Evolutionary conservation across 2,797 vertebrate genomes (phyloP), one percentile per base, ranked within the genome.

Genomic region (Sebastes trivittatus): DNA sequence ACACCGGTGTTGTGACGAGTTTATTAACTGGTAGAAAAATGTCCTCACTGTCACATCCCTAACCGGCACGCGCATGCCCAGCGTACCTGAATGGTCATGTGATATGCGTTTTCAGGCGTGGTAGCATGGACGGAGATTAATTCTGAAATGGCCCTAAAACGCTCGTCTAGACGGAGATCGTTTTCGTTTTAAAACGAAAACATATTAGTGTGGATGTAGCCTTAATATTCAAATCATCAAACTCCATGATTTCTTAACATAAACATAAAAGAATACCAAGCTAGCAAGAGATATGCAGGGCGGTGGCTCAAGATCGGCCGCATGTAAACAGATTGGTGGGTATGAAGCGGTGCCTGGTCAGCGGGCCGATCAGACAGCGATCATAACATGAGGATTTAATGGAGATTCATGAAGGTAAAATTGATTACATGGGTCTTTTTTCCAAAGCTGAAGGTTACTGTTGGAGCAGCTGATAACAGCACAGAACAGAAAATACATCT

Each of bases 271-370:
- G 18, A n/a, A 52, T 5, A 52, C 49, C 49, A 52, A n/a, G 2
- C 9, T 20, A 52, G 49, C 49, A n/a, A 52, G 20, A 52, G 4
- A 20, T 52, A 20, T 52, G 49, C 49, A 52, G 49, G 49, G 18
- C 20, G 3, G 20, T 20, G 20, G 49, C 18, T 52, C 0, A 52
- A 10, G 18, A 52, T 52, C 0, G 20, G 49, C 49, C 2, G 0
- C 49, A 52, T n/a, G 49, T n/a, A n/a, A 52, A 52, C 49, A 52
- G 49, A n/a, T 20, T 52, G 20, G 49, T 52, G 49, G 49, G 7
- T 52, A 20, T 52, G 20, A n/a, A 52, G 20, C 20, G 4, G 49
- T n/a, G 18, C 20, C 18, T 52, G 20, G 20, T n/a, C 49, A 1
- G 49, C 20, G 18, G 49, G 20, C 20, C 7, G 7, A 20, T 52